Conservation (phyloP, 2,888 invertebrate genomes). For the Gastrophysa polygoni region DNA sequence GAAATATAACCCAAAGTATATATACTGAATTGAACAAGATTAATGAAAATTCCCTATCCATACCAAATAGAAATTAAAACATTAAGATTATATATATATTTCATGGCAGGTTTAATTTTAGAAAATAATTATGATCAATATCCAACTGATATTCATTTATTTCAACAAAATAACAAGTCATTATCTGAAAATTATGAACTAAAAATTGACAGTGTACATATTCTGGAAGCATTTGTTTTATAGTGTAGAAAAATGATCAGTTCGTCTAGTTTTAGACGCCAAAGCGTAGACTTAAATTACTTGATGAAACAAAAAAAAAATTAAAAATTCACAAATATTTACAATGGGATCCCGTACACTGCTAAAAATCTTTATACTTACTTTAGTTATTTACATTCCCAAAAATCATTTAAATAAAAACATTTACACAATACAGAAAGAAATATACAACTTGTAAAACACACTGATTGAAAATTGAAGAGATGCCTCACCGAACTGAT, state of each 20-base stretch:
- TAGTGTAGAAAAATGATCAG: conserved; percentile 56
- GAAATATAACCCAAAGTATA: too few relatives aligned
- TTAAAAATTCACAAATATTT: conserved; percentile 56
- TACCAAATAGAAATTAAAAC: too few relatives aligned
- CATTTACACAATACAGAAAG: conserved; percentile 36
- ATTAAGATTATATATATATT: too few relatives aligned
- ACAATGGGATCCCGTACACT: conserved; percentile 47
- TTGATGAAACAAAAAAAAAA: conserved; percentile 52
- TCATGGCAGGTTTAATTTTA: too few relatives aligned
- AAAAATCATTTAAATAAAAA: conserved; percentile 38
- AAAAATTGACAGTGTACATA: conserved; percentile 57
- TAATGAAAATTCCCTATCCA: too few relatives aligned
- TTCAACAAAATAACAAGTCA: conserved; percentile 59
- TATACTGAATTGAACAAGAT: too few relatives aligned
- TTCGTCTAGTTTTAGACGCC: conserved; percentile 51
- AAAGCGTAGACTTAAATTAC: conserved; percentile 52
- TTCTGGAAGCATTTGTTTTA: conserved; percentile 56
- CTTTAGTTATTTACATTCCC: conserved; percentile 49
- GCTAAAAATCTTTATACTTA: conserved; percentile 46
- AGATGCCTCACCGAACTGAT: conserved; percentile 28
- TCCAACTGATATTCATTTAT: conserved; percentile 59
- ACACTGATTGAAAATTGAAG: conserved; percentile 20
- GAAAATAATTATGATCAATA: too few relatives aligned
- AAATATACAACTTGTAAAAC: conserved; percentile 40
- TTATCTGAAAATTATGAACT: conserved; percentile 57